A percentile compares a stretch with the other conserved stretches of the same genome.
phyloP scores from a whole-genome alignment of 2,113 vertebrate species.

The Speoplatyrhinus poulsoni region DNA sequence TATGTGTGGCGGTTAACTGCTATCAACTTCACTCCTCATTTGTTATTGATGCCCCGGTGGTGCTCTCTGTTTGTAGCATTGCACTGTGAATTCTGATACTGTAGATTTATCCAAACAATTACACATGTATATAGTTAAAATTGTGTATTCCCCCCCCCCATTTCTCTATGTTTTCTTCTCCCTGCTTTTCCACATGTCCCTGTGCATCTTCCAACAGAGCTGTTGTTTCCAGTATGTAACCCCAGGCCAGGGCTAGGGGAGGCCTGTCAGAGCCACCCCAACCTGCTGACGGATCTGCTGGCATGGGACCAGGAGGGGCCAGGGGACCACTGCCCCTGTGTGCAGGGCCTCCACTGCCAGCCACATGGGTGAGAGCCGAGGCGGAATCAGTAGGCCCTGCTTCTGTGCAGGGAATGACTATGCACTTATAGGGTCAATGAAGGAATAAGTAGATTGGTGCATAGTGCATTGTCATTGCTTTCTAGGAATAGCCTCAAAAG shows the following conservation, averaged over 20 bases:
- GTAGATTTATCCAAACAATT: too few relatives aligned
- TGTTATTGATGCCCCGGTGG: too few relatives aligned
- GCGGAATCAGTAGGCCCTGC: neutral
- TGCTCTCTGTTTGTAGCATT: too few relatives aligned
- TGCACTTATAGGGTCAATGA: too few relatives aligned
- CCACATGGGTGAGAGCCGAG: conserved; percentile 77
- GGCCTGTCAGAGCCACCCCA: conserved; percentile 80
- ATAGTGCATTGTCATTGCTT: too few relatives aligned
- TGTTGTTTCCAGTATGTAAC: conserved; percentile 91
- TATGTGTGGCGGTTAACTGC: too few relatives aligned
- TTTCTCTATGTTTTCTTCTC: neutral
- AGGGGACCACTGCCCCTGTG: conserved; percentile 86
- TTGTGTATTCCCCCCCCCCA: neutral
- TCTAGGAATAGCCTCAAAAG: too few relatives aligned
- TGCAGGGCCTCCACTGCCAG: conserved; percentile 81
- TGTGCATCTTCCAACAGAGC: conserved; percentile 66
- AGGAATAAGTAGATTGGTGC: too few relatives aligned
- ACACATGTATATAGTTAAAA: neutral
- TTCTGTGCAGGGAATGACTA: too few relatives aligned
- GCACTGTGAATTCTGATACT: too few relatives aligned
- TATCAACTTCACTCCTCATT: too few relatives aligned
- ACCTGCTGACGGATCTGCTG: conserved; percentile 85
- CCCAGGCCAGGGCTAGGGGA: conserved; percentile 80
- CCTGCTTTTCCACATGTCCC: neutral
- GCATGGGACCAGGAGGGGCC: conserved; percentile 90